A percentile compares a stretch with the other conserved stretches of the same genome.
Conservation (phyloP, 1,140 invertebrate species). For the Drosophila azteca region DNA sequence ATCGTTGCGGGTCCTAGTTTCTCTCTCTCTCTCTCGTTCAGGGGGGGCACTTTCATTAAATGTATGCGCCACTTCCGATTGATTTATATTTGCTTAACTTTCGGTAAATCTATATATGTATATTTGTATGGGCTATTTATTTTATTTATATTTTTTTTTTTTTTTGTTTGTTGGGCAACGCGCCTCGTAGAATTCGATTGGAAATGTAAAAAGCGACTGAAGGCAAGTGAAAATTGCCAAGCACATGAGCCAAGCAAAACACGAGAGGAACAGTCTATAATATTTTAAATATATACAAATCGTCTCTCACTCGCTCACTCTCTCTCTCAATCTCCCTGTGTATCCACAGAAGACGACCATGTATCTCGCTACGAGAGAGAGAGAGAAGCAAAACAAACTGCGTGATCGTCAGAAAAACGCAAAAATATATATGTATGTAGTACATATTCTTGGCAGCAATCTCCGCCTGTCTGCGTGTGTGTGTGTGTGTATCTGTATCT, state of each 20-base stretch:
- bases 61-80: conserved; percentile 7
- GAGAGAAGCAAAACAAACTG: conserved; percentile 60
- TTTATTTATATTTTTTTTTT: conserved; percentile 9
- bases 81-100: conserved; percentile 40
- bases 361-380: conserved; percentile 35
- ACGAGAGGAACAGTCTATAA: conserved; percentile 66
- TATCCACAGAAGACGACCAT: conserved; percentile 41
- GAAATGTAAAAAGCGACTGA: conserved; percentile 82
- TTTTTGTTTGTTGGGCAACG: conserved; percentile 40
- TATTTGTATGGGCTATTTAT: background rate
- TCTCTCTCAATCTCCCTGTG: conserved; percentile 19
- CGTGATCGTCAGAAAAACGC: conserved; percentile 69
- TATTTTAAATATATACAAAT: conserved; percentile 80
- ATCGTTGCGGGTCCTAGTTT: conserved; percentile 10
- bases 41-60: conserved; percentile 37
- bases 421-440: conserved; percentile 55
- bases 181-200: conserved; percentile 75
- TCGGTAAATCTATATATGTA: conserved; percentile 35
- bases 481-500: conserved; percentile 19
- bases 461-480: background rate
- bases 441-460: conserved; percentile 55
- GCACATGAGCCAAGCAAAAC: conserved; percentile 55
- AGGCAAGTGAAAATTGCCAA: conserved; percentile 78
- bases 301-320: conserved; percentile 7
- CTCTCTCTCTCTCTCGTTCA: too few relatives aligned